Conservation (phyloP, 1,140 invertebrate species). For the Drosophila repleta region DNA sequence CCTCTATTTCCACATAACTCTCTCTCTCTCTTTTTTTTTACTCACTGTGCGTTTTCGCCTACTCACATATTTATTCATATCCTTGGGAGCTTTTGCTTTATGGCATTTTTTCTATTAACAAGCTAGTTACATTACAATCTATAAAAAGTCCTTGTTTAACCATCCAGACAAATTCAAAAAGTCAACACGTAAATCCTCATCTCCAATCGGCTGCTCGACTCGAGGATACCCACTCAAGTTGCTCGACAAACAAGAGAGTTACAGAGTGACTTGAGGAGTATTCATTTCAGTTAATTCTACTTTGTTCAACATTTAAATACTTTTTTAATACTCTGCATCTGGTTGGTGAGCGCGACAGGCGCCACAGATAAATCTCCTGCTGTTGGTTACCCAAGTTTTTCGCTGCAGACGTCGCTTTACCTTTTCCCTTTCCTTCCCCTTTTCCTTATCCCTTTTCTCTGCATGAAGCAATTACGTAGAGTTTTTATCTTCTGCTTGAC, state of each 20-base stretch:
- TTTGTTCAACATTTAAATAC: too few species aligned
- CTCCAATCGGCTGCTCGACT: not conserved
- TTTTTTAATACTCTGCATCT: too few species aligned
- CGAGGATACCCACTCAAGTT: not conserved
- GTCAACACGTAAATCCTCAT: conserved; percentile 1
- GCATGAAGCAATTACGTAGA: not conserved
- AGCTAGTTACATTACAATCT: conserved; percentile 6
- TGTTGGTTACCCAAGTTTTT: not conserved
- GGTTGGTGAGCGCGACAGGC: too few species aligned
- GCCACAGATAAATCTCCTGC: not conserved
- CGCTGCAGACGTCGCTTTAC: too few species aligned
- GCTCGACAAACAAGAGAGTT: too few species aligned
- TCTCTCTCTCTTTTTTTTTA: not conserved
- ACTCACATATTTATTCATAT: not conserved
- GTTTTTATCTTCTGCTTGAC: not conserved
- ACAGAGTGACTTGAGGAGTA: too few species aligned
- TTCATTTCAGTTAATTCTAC: too few species aligned
- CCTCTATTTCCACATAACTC: too few species aligned
- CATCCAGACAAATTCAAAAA: not conserved
- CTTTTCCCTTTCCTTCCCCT: not conserved
- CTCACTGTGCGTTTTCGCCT: not conserved
- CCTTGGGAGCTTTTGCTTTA: not conserved
- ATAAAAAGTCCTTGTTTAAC: conserved; percentile 7
- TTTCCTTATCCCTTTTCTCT: too few species aligned
- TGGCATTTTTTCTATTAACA: not conserved